These are phyloP conservation scores for Aldrovandia affinis DNA, from an alignment of 2,797 vertebrate genomes.

Conservation along the genomic window DNA sequence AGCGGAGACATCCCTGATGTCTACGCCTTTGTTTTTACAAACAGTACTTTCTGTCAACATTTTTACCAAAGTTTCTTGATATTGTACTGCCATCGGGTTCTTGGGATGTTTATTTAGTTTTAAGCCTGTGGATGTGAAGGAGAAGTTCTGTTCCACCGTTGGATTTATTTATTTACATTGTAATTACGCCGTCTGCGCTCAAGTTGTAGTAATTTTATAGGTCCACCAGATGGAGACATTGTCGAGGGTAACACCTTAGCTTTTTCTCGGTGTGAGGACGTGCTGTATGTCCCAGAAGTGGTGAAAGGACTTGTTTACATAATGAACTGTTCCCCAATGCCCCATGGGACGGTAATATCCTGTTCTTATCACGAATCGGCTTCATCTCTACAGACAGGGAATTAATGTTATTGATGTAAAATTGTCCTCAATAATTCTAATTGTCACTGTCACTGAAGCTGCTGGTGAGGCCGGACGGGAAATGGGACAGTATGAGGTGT, in stretches of 20 bases:
- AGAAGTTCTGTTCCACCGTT: conserved; percentile 26
- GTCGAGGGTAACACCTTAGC: conserved; percentile 33
- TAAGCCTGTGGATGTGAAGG: conserved; percentile 43
- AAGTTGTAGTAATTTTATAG: conserved; percentile 52
- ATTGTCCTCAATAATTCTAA: not conserved
- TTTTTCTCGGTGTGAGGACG: conserved; percentile 23
- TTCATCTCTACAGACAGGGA: conserved; percentile 14
- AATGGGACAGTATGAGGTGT: not conserved
- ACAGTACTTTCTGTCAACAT: conserved; percentile 29
- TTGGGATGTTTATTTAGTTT: conserved; percentile 23
- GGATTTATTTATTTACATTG: conserved; percentile 46
- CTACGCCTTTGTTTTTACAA: conserved; percentile 23
- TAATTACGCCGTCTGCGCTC: conserved; percentile 20
- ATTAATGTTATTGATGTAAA: conserved; percentile 22
- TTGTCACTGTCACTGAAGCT: conserved; percentile 7
- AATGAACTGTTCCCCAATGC: conserved; percentile 47
- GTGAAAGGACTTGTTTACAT: conserved; percentile 56
- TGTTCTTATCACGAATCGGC: conserved; percentile 19
- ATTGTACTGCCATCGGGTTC: conserved; percentile 12
- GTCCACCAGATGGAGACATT: conserved; percentile 59
- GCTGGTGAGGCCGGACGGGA: not conserved
- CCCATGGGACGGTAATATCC: not conserved
- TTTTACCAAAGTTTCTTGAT: conserved; percentile 37
- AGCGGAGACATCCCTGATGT: no score
- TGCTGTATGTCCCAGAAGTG: conserved; percentile 31